Base-by-base conservation (phyloP, 2,888 invertebrate genomes). In the Cataglyphis albicans region DNA sequence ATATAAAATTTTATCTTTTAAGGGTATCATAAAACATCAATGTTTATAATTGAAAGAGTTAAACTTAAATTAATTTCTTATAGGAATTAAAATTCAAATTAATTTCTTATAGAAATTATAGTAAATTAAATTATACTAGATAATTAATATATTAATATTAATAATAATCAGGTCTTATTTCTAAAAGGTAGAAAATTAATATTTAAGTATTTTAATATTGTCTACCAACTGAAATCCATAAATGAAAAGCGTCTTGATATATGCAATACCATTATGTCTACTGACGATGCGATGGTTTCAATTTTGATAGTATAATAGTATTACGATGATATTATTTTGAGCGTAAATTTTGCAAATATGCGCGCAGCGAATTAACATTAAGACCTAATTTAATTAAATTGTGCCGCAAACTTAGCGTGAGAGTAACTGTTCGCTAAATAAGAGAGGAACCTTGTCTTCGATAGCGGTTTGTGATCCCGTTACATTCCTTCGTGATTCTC, bases 401-500 rank as follows among this genome's bases (percentile, higher is more conserved):
- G 52, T 52, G 7, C 67, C 75, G n/a, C 75, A 76, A 75, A 76
- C 75, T 76, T 67, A 55, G 61, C 75, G 52, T 65, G 67, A 25
- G 52, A 67, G 75, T 67, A 76, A 52, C 67, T 67, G 38, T 65
- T 76, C 29, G 75, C 75, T 76, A 65, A 76, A 76, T 76, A 76
- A 76, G 67, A 76, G 67, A 67, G 25, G 55, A 55, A 61, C 67
- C 80, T 87, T 83, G 86, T 84, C 59, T 80, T 61, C 65, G 35
- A 72, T 72, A 72, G 48, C 41, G 75, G 59, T 68, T 76, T 65
- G 44, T 86, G 84, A 82, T 84, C 72, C 73, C 78, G 76, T 86
- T 87, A 84, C 74, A 61, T 88, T 88, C 61, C 57, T 73, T n/a
- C 65, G 65, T 65, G 70, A 81, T 61, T 80, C 72, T 83, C 73